Percentiles rank a stretch among this genome's conserved stretches.
phyloP scores from a whole-genome alignment of 2,797 vertebrate species.

The Adelosebastes latens region DNA sequence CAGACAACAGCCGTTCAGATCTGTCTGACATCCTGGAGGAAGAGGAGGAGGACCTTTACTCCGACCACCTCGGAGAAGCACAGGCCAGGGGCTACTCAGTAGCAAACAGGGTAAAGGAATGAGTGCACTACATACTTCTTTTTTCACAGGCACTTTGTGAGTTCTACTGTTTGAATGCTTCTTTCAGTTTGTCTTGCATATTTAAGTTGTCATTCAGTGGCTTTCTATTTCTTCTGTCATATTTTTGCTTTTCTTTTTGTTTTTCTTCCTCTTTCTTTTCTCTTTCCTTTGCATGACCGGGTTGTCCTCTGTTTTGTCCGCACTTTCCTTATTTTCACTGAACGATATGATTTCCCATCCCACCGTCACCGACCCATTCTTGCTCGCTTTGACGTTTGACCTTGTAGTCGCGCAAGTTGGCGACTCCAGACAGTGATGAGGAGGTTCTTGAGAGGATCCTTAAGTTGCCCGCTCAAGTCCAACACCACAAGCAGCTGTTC shows the following conservation, averaged over 20 bases:
- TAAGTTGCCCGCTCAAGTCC: conserved; percentile 88
- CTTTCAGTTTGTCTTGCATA: conserved; percentile 23
- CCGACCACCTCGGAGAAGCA: conserved; percentile 77
- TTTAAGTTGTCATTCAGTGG: conserved; percentile 7
- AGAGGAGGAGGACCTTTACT: conserved; percentile 92
- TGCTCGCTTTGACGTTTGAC: conserved; percentile 51
- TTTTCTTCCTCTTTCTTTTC: conserved; percentile 61
- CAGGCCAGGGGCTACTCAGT: conserved; percentile 70
- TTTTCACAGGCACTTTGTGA: not conserved
- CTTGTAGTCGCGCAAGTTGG: conserved; percentile 74
- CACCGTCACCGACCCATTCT: conserved; percentile 36
- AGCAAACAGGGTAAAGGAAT: conserved; percentile 77
- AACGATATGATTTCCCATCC: conserved; percentile 15
- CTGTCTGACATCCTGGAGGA: conserved; percentile 98
- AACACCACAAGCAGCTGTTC: conserved; percentile 89
- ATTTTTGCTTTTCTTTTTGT: conserved; percentile 43
- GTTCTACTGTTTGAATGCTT: conserved; percentile 26
- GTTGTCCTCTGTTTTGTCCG: conserved; percentile 42
- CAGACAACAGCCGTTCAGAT: conserved; percentile 93
- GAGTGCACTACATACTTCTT: not conserved
- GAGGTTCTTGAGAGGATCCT: conserved; percentile 92
- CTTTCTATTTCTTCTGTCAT: conserved; percentile 39
- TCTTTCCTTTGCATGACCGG: conserved; percentile 51
- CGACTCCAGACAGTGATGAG: conserved; percentile 91
- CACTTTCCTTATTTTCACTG: conserved; percentile 35